phyloP scores from a whole-genome alignment of 2,113 vertebrate genomes.

The Atractosteus spatula region DNA sequence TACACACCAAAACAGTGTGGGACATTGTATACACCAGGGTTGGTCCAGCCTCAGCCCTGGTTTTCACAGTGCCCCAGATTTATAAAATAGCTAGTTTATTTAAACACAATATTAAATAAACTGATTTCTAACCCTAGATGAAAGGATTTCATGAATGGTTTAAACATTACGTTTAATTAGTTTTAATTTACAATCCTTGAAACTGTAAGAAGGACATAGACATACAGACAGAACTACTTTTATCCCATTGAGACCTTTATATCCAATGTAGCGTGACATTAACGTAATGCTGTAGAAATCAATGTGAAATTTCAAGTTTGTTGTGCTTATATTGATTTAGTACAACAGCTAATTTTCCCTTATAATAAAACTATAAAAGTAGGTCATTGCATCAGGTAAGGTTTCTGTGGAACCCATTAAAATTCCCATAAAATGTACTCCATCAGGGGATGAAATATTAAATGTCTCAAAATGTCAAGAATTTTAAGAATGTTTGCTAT shows the following conservation, averaged over 20 bases:
- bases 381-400: constrained; percentile 5
- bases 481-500: neutral
- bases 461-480: neutral
- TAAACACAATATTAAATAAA: no score
- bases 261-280: constrained; percentile 44
- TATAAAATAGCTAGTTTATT: no score
- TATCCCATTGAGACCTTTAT: constrained; percentile 36
- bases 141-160: no score
- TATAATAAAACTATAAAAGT: constrained; percentile 12
- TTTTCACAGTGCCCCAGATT: no score
- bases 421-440: neutral
- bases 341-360: constrained; percentile 34
- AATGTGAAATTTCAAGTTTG: constrained; percentile 41
- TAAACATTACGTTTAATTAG: no score
- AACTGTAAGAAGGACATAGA: no score
- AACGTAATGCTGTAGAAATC: constrained; percentile 40
- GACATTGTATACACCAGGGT: no score
- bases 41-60: no score
- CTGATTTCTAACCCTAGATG: no score
- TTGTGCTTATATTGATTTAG: constrained; percentile 40
- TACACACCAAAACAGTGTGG: no score
- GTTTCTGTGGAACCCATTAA: neutral
- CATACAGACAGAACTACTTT: no score
- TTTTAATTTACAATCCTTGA: no score
- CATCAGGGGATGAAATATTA: neutral